A percentile compares a stretch with the other conserved stretches of the same genome.
phyloP scores from a whole-genome alignment of 2,888 invertebrate species.

The Drosophila siamana region DNA sequence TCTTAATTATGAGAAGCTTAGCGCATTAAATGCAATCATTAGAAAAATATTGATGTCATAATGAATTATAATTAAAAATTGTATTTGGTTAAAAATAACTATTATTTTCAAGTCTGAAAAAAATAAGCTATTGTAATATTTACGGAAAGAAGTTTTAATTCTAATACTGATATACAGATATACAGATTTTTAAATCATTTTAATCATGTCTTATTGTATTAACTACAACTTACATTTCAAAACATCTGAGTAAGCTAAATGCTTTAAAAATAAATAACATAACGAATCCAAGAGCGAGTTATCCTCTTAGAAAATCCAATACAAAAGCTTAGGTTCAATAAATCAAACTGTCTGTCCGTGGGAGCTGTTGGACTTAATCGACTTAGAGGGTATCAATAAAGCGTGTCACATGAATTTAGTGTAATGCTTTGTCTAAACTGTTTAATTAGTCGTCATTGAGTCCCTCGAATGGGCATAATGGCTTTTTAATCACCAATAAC shows the following conservation, averaged over 20 bases:
- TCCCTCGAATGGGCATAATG: conserved; percentile 49
- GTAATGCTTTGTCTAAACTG: conserved; percentile 17
- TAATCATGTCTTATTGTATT: too few species aligned
- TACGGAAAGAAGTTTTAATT: too few species aligned
- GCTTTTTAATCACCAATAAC: conserved; percentile 72
- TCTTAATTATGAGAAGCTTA: conserved; percentile 2
- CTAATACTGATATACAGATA: too few species aligned
- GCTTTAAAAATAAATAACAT: background rate
- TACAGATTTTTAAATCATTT: too few species aligned
- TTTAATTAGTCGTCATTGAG: conserved; percentile 29
- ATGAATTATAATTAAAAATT: background rate
- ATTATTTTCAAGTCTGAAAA: too few species aligned
- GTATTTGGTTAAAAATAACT: too few species aligned
- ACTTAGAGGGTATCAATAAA: conserved; percentile 20
- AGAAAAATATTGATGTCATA: background rate
- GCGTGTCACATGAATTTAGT: background rate
- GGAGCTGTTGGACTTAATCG: background rate
- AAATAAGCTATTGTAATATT: too few species aligned
- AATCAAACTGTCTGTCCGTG: background rate
- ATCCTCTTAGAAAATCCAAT: background rate
- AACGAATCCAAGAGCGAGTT: background rate
- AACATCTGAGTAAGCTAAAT: background rate
- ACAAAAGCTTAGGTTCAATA: background rate
- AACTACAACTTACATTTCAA: background rate
- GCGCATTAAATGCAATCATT: background rate